Conservation (phyloP, 2,888 invertebrate genomes). For the Cantharis lateralis region DNA sequence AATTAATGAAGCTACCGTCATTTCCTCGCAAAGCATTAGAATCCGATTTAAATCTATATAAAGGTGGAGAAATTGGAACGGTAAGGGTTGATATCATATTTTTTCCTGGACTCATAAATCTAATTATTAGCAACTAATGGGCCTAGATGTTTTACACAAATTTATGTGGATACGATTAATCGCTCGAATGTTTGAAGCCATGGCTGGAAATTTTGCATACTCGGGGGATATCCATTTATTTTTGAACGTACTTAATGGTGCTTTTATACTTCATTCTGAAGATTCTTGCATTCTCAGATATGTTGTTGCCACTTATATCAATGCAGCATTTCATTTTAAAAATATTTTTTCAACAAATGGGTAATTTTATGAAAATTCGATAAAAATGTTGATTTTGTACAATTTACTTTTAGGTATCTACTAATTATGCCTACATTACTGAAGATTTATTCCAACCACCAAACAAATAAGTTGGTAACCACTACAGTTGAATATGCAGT, state of each 20-base stretch:
- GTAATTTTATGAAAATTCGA: conserved; percentile 53
- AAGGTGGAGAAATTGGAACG: conserved; percentile 86
- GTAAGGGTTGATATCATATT: conserved; percentile 53
- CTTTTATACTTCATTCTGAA: conserved; percentile 94
- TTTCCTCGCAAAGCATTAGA: conserved; percentile 98
- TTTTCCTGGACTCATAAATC: background rate
- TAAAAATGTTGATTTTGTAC: background rate
- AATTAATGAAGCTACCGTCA: conserved; percentile 96
- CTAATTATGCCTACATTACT: conserved; percentile 97
- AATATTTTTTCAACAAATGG: conserved; percentile 98
- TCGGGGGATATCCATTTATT: conserved; percentile 97
- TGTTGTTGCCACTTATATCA: conserved; percentile 96
- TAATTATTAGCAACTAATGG: conserved; percentile 72
- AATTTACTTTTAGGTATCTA: conserved; percentile 74
- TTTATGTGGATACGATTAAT: conserved; percentile 98
- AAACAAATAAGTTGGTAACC: conserved; percentile 93
- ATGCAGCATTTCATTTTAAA: conserved; percentile 97
- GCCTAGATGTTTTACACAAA: conserved; percentile 96
- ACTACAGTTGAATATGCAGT: conserved; percentile 97
- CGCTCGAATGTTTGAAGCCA: conserved; percentile 95
- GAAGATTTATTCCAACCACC: conserved; percentile 96
- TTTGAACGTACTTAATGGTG: conserved; percentile 95
- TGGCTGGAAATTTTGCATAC: conserved; percentile 96
- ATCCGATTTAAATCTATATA: conserved; percentile 91
- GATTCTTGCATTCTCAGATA: conserved; percentile 94